Evolutionary conservation across 2,888 invertebrate species (phyloP), one percentile per base, ranked within the genome.

Genomic region (Sycophila texana): DNA sequence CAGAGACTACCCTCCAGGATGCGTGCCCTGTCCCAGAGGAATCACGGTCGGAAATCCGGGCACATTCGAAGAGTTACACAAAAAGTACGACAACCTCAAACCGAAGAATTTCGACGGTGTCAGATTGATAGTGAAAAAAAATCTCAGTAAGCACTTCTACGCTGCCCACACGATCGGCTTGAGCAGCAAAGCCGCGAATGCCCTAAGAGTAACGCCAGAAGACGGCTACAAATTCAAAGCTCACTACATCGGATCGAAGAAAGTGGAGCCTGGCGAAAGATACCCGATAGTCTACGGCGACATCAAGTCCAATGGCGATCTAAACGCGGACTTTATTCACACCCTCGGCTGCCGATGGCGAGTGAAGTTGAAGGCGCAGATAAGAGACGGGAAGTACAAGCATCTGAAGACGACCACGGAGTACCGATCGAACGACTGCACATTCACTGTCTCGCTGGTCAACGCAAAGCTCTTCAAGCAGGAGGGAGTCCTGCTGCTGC

Each of bases 11-110:
- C 74, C 81, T 4, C 67, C 77, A 67, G 82, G 70, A 16, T 89
- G 88, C 70, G 22, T 84, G 18, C 84, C 82, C 14, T 88, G 88
- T 71, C 80, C 82, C 1, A 79, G 83, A 4, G 77, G 76, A 7
- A 85, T 84, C 66, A 84, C 72, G 49, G 88, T 89, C 1, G 89
- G 89, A 4, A 89, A 89, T 82, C 89, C 89, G 13, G 89, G 89
- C n/a, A 88, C 86, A 26, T 88, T 90, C 81, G 88, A 87, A 68
- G 88, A 90, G 4, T 83, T 90, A n/a, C 90, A 90, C 67, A 88
- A 86, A 63, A 88, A 86, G 78, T 86, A 87, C 10, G 86, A 87
- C 39, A 85, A 86, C 10, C 83, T 90, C 20, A 87, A 88, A 67
- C 89, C 89, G 0, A 85, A 81, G n/a, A 86, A 85, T 74, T 90